Evolutionary conservation across 1,140 invertebrate genomes (phyloP).

Genomic region (Eurosta solidaginis): DNA sequence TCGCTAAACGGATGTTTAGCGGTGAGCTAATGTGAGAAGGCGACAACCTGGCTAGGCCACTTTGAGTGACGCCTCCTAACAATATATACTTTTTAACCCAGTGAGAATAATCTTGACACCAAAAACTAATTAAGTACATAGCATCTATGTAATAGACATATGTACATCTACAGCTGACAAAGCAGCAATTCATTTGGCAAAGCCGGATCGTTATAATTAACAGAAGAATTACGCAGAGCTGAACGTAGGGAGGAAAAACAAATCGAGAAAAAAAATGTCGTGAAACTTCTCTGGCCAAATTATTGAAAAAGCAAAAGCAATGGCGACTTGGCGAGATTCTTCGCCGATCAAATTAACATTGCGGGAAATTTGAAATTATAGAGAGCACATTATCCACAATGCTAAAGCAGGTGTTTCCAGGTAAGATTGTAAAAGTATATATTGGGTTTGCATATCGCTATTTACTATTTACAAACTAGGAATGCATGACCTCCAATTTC

Average conservation of each 20-base stretch:
- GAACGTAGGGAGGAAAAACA: neutral
- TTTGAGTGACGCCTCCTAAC: too few species aligned
- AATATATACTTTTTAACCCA: too few species aligned
- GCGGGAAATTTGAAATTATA: slow-evolving; percentile 48
- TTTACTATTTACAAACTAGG: slow-evolving; percentile 48
- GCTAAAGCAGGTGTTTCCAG: slow-evolving; percentile 40
- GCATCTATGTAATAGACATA: slow-evolving; percentile 43
- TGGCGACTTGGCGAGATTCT: slow-evolving; percentile 44
- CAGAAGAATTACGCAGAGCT: neutral
- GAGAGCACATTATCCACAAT: slow-evolving; percentile 43
- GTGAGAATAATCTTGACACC: too few species aligned
- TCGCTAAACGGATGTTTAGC: too few species aligned
- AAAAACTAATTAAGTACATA: too few species aligned
- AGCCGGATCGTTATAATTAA: slow-evolving; percentile 40
- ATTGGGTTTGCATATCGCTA: slow-evolving; percentile 53
- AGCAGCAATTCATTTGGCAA: slow-evolving; percentile 44
- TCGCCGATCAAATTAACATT: slow-evolving; percentile 44
- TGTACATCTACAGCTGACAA: slow-evolving; percentile 45
- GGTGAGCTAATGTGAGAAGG: too few species aligned
- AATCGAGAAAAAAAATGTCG: neutral
- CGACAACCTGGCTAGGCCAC: too few species aligned
- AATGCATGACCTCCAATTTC: slow-evolving; percentile 41
- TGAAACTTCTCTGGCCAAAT: slow-evolving; percentile 10
- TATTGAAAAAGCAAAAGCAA: slow-evolving; percentile 47
- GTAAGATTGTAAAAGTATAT: slow-evolving; percentile 43